Evolutionary conservation across 2,113 vertebrate genomes (phyloP).

Genomic region (Macheiramphus alcinus): DNA sequence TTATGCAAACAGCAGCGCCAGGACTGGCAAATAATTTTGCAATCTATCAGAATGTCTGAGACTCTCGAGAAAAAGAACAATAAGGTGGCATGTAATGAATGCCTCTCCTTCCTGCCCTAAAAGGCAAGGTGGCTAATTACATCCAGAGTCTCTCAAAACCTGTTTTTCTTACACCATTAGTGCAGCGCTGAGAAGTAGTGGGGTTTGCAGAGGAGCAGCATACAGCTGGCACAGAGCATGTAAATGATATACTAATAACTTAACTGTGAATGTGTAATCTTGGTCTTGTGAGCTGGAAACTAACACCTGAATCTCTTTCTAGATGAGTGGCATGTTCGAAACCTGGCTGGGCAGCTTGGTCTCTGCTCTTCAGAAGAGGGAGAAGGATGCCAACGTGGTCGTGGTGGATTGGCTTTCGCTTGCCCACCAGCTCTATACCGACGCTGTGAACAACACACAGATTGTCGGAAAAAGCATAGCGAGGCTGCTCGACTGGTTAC

Average conservation of each 20-base stretch:
- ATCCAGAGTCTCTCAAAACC: constrained; percentile 14
- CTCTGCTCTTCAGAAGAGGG: constrained; percentile 80
- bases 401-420: constrained; percentile 88
- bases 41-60: not conserved
- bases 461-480: constrained; percentile 82
- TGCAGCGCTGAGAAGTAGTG: not conserved
- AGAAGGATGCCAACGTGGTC: constrained; percentile 84
- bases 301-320: not conserved
- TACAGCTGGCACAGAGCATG: not conserved
- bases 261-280: not conserved
- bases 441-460: constrained; percentile 85
- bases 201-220: not conserved
- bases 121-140: not conserved
- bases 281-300: not conserved
- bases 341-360: constrained; percentile 88
- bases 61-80: not conserved
- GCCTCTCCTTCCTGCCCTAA: not conserved
- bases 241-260: not conserved
- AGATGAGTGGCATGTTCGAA: constrained; percentile 91
- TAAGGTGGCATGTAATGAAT: not conserved
- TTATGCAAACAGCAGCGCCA: not conserved
- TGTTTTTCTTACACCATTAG: not conserved
- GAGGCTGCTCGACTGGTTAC: constrained; percentile 84
- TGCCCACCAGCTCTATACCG: constrained; percentile 88
- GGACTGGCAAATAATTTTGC: not conserved